Conservation (phyloP, 2,797 vertebrate species). For the Gastrophryne carolinensis region DNA sequence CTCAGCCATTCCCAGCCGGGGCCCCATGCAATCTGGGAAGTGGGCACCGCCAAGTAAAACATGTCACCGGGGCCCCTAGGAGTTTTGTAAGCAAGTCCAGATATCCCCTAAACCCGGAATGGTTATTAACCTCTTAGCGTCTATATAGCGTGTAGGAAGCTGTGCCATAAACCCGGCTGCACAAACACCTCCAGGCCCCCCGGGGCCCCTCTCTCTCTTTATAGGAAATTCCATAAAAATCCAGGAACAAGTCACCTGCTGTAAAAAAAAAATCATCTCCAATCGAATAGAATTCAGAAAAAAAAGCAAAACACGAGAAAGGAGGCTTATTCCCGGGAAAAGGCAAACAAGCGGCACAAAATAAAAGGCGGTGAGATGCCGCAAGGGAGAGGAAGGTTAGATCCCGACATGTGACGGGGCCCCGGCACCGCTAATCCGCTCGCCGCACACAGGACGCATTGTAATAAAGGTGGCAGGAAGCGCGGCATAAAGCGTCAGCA, state of each 20-base stretch:
- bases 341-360: conserved; percentile 63
- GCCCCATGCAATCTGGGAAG: conserved; percentile 31
- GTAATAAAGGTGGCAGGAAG: conserved; percentile 61
- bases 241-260: conserved; percentile 64
- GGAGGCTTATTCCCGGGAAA: conserved; percentile 63
- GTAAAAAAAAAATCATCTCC: conserved; percentile 66
- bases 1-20: background rate
- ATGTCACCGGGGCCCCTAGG: conserved; percentile 54
- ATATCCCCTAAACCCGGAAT: conserved; percentile 17
- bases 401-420: conserved; percentile 60
- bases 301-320: conserved; percentile 59
- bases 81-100: conserved; percentile 17
- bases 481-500: conserved; percentile 40
- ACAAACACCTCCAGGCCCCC: conserved; percentile 70
- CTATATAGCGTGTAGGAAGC: conserved; percentile 57
- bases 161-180: conserved; percentile 67
- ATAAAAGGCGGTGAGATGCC: conserved; percentile 59
- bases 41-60: conserved; percentile 68
- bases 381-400: conserved; percentile 63
- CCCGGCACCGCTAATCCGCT: conserved; percentile 61
- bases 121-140: conserved; percentile 45
- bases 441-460: conserved; percentile 58
- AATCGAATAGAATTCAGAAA: conserved; percentile 66
- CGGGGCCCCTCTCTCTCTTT: conserved; percentile 67
- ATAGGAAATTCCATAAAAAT: conserved; percentile 73